phyloP scores from a whole-genome alignment of 1,140 invertebrate genomes.

The Cotesia glomerata region DNA sequence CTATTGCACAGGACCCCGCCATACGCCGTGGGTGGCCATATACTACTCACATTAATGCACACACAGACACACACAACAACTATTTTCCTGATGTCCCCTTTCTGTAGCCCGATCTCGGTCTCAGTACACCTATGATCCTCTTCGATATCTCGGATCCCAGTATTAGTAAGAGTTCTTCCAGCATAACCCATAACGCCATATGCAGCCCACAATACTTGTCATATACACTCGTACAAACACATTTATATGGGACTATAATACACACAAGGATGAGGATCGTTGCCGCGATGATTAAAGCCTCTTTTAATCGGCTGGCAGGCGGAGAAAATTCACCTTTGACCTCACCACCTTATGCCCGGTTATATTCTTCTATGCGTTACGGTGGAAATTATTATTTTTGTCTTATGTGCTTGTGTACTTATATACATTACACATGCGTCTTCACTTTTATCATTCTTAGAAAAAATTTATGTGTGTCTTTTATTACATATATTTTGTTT shows the following conservation, averaged over 20 bases:
- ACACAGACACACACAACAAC: neutral
- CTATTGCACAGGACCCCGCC: constrained; percentile 19
- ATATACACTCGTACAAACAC: constrained; percentile 1
- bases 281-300: constrained; percentile 39
- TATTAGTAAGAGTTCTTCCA: constrained; percentile 1
- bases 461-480: too few species aligned
- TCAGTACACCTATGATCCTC: constrained; percentile 4
- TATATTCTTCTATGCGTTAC: neutral
- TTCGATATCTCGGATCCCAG: constrained; percentile 9
- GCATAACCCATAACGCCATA: neutral
- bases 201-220: neutral
- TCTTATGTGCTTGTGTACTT: neutral
- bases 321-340: constrained; percentile 40
- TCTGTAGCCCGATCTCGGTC: neutral
- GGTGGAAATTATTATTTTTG: constrained; percentile 6
- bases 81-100: neutral
- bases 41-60: constrained; percentile 9
- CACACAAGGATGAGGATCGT: constrained; percentile 15
- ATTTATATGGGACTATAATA: neutral
- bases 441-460: too few species aligned
- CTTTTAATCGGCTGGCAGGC: constrained; percentile 39
- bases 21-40: constrained; percentile 35
- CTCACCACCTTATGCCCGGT: constrained; percentile 15
- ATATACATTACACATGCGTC: too few species aligned
- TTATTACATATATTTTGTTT: too few species aligned